Evolutionary conservation across 64 coral and sea anemone species (phyloP), one percentile per base, ranked within the genome.

Genomic region (Porites lutea): DNA sequence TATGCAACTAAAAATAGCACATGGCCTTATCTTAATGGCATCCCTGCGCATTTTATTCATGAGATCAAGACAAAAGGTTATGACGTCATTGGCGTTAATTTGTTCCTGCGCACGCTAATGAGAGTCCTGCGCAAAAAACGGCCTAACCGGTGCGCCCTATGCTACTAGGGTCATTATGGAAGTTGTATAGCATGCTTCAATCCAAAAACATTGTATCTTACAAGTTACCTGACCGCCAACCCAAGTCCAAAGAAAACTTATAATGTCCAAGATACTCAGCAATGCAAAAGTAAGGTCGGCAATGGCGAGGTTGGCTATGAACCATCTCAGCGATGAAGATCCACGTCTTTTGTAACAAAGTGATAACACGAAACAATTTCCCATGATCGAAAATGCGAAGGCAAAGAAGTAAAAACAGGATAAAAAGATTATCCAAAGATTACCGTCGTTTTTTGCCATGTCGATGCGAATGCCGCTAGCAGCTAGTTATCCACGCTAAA

Each of bases 241-340:
- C 90, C 90, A 92, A 8, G 80, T 74, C 57, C 82, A 72, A 19
- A 85, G 13, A 47, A 75, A 84, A 37, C 48, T 50, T 60, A 66
- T 85, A 13, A 76, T 48, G 46, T 92, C 63, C 7, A 92, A 76
- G 37, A 51, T 54, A 12, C 68, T 83, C 70, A 92, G 20, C 51
- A 92, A 15, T 4, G 90, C 52, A 59, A 92, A 92, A 0, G 61
- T 82, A 6, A 83, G 72, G 59, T 92, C 90, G 18, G 91, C 83
- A 6, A 77, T 9, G 2, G 91, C 91, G 49, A 93, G 79, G 10
- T 93, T 93, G 58, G 71, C 74, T 9, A 93, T 93, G 13, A 87
- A 78, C 58, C 75, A 93, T 62, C 88, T 87, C 0, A 93, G 14
- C 6, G 75, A 77, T n/a, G 74, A 67, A 11, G 48, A 44, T 13